Conservation (phyloP, 2,797 vertebrate genomes). For the Crenichthys baileyi region DNA sequence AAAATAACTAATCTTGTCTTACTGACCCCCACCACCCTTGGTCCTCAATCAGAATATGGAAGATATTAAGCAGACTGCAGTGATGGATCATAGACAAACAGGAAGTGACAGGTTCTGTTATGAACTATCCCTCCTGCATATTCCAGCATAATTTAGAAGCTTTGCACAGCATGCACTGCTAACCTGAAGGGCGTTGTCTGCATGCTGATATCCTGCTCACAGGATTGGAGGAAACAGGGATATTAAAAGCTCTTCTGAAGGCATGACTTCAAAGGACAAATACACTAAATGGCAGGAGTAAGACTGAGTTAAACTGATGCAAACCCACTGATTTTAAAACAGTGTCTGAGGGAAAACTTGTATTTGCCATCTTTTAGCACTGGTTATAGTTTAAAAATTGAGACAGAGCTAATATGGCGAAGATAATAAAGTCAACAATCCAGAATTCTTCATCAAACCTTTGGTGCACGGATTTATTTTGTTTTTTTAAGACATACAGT, state of each 20-base stretch:
- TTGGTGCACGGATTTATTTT: not conserved
- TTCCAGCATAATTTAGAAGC: constrained; percentile 63
- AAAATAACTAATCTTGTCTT: constrained; percentile 1
- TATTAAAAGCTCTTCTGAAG: constrained; percentile 17
- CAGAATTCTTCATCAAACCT: not conserved
- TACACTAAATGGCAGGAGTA: not conserved
- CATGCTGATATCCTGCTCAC: constrained; percentile 66
- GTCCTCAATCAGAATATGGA: constrained; percentile 45
- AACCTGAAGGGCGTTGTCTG: constrained; percentile 59
- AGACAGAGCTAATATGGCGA: constrained; percentile 31
- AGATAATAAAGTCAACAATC: constrained; percentile 37
- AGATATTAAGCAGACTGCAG: constrained; percentile 55
- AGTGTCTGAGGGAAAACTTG: constrained; percentile 12
- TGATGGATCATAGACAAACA: constrained; percentile 71
- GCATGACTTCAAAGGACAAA: constrained; percentile 20
- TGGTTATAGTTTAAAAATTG: constrained; percentile 39
- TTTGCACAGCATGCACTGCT: constrained; percentile 59
- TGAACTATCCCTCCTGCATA: constrained; percentile 65
- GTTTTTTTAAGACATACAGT: not conserved
- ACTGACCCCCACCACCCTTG: not conserved
- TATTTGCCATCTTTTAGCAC: constrained; percentile 26
- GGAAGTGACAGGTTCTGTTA: constrained; percentile 66
- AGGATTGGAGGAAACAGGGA: constrained; percentile 27
- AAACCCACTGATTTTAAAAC: constrained; percentile 8
- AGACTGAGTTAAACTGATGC: constrained; percentile 8